A percentile compares a stretch with the other conserved stretches of the same genome.
Conservation (phyloP, 2,797 vertebrate species). For the Manis crassicaudata region DNA sequence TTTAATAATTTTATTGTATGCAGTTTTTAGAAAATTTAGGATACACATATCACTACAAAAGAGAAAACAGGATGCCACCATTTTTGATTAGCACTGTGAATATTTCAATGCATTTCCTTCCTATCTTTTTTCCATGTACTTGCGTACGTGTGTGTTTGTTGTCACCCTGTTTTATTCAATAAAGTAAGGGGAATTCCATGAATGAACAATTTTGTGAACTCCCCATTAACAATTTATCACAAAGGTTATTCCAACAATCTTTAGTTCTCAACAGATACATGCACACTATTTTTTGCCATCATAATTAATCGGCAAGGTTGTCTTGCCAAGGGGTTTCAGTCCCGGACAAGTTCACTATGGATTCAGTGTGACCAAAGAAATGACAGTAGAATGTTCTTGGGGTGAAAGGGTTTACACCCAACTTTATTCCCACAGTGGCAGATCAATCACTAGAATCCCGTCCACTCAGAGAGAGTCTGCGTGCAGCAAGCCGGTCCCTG, state of each 20-base stretch:
- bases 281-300: slow-evolving; percentile 28
- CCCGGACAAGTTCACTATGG: no score
- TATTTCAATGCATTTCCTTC: background rate
- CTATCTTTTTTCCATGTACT: background rate
- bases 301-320: slow-evolving; percentile 56
- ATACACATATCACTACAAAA: background rate
- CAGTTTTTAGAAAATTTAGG: background rate
- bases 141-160: background rate
- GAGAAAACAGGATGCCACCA: background rate
- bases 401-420: no score
- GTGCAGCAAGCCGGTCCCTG: no score
- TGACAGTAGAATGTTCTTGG: no score
- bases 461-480: no score
- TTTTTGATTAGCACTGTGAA: background rate
- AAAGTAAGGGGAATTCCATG: background rate
- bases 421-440: no score
- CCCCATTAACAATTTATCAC: slow-evolving; percentile 55
- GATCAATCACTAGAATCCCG: no score
- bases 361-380: no score
- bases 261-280: slow-evolving; percentile 69
- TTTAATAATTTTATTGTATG: slow-evolving; percentile 36
- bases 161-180: background rate
- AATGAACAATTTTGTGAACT: slow-evolving; percentile 42
- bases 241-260: slow-evolving; percentile 54
- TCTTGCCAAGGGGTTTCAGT: no score